A percentile compares a stretch with the other conserved stretches of the same genome.
Conservation (phyloP, 2,113 vertebrate genomes). For the Speoplatyrhinus poulsoni region DNA sequence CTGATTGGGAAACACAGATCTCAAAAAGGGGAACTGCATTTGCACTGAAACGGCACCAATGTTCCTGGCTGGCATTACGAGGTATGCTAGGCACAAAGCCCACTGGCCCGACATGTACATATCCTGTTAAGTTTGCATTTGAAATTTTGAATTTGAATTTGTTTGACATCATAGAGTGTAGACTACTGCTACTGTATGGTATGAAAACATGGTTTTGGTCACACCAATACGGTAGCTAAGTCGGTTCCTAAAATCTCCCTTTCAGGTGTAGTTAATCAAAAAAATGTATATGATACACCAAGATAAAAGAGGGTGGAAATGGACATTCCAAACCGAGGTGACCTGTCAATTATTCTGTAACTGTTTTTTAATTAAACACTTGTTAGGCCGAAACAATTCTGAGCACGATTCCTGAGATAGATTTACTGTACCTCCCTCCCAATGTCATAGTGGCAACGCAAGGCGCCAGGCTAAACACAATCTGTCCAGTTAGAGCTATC, state of each 20-base stretch:
- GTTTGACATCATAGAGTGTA: background rate
- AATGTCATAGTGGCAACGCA: constrained; percentile 27
- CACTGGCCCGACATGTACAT: no score
- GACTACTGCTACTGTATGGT: background rate
- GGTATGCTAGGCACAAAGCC: no score
- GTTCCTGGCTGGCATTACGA: background rate
- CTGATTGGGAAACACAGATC: constrained; percentile 50
- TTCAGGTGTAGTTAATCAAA: no score
- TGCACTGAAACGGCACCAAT: background rate
- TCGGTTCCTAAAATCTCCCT: no score
- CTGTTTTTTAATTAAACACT: background rate
- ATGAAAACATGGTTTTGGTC: background rate
- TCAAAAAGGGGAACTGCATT: constrained; percentile 14
- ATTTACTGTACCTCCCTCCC: constrained; percentile 33
- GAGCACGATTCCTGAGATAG: constrained; percentile 13
- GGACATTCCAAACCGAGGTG: background rate
- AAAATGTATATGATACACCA: background rate
- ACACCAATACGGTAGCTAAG: background rate
- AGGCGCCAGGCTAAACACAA: constrained; percentile 49
- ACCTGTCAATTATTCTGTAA: background rate
- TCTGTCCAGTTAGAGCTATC: constrained; percentile 38
- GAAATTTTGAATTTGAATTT: no score
- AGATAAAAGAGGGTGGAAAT: background rate
- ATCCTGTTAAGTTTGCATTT: no score
- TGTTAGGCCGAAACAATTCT: background rate